Evolutionary conservation across 35 echinoderm and acorn worm species (phyloP).

Genomic region (Ophiothrix spiculata): DNA sequence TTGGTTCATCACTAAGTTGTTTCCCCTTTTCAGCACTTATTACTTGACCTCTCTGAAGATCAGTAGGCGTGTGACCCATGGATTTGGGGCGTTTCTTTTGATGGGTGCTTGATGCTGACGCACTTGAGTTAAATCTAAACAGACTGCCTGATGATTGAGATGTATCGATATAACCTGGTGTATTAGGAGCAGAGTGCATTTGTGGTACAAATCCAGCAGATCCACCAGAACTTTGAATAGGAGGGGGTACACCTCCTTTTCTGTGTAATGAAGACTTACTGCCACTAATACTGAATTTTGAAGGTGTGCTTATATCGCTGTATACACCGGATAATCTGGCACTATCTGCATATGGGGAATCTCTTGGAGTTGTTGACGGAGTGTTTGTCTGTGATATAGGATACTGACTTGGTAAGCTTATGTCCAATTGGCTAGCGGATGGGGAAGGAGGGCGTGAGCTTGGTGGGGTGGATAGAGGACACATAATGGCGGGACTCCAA

Average conservation of each 20-base stretch:
- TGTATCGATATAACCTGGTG: conserved; percentile 52
- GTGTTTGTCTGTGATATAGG: conserved; percentile 39
- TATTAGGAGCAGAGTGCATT: conserved; percentile 62
- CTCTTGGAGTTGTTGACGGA: conserved; percentile 59
- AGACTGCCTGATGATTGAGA: not conserved
- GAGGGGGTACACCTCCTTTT: not conserved
- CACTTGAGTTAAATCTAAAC: not conserved
- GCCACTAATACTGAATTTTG: not conserved
- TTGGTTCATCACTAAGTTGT: too few relatives aligned
- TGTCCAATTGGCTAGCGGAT: conserved; percentile 37
- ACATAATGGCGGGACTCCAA: conserved; percentile 76
- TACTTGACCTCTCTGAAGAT: not conserved
- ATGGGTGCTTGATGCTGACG: not conserved
- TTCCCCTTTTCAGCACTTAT: too few relatives aligned
- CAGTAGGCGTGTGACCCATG: not conserved
- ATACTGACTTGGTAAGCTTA: conserved; percentile 50
- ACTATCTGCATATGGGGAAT: conserved; percentile 38
- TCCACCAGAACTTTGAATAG: too few relatives aligned
- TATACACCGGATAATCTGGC: not conserved
- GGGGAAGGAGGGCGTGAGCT: conserved; percentile 73
- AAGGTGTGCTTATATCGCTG: not conserved
- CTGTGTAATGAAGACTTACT: not conserved
- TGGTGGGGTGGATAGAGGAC: conserved; percentile 76
- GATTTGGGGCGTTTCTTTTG: not conserved
- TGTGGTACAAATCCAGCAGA: conserved; percentile 16